Percentiles rank a stretch among this genome's conserved stretches.
Evolutionary conservation across 1,140 invertebrate genomes (phyloP).

Genomic region (Frieseomelitta varia): DNA sequence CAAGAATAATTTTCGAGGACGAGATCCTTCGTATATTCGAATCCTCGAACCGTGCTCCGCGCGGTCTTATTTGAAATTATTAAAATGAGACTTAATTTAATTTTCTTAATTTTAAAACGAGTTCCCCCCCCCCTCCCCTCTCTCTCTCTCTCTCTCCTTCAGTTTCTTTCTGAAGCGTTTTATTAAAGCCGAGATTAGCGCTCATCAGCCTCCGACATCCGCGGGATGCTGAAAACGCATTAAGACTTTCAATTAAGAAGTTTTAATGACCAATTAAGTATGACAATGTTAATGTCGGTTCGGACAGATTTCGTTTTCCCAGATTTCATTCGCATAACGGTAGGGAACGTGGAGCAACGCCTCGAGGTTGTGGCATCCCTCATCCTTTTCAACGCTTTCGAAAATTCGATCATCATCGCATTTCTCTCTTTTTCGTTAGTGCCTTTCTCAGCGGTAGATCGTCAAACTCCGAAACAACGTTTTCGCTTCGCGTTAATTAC

Average conservation of each 20-base stretch:
- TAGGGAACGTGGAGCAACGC: neutral
- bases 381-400: too few relatives aligned
- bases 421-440: neutral
- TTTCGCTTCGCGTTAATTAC: neutral
- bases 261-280: slow-evolving; percentile 60
- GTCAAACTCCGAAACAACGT: neutral
- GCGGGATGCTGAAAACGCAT: slow-evolving; percentile 11
- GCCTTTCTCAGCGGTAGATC: too few relatives aligned
- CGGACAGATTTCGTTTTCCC: slow-evolving; percentile 18
- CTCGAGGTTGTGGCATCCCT: too few relatives aligned
- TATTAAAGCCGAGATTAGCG: slow-evolving; percentile 56
- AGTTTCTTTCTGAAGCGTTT: slow-evolving; percentile 2
- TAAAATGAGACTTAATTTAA: slow-evolving; percentile 2
- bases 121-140: neutral
- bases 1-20: too few relatives aligned
- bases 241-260: slow-evolving; percentile 56
- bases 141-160: neutral
- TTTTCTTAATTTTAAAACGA: slow-evolving; percentile 2
- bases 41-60: neutral
- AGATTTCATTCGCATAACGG: neutral
- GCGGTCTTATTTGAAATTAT: neutral
- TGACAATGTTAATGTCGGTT: slow-evolving; percentile 39
- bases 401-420: neutral
- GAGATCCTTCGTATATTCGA: neutral
- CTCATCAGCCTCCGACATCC: slow-evolving; percentile 32